Conservation (phyloP, 30 jellyfish, hydroid and myxozoan species). For the Hydra vulgaris region DNA sequence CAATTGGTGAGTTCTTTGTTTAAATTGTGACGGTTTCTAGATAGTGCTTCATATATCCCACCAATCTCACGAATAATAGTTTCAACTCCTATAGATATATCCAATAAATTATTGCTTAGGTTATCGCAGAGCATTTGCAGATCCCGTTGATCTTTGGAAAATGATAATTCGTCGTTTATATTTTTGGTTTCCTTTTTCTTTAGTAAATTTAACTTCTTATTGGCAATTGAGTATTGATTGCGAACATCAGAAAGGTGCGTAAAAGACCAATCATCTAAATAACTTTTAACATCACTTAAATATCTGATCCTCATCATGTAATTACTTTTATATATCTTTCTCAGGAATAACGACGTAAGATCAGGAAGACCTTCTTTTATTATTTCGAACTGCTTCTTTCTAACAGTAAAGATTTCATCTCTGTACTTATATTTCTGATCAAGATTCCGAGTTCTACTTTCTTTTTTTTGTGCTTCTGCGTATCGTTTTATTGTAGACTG, state of each 20-base stretch:
- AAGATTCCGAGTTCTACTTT: not conserved
- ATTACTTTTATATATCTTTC: not conserved
- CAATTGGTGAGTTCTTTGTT: not conserved
- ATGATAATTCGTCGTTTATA: not conserved
- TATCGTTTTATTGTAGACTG: not conserved
- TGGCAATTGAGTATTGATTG: not conserved
- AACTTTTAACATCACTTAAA: not conserved
- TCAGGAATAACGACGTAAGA: not conserved
- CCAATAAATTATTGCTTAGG: not conserved
- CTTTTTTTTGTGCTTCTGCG: not conserved
- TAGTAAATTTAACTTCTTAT: not conserved
- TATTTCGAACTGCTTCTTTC: not conserved
- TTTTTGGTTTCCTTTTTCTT: not conserved
- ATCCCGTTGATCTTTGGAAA: not conserved
- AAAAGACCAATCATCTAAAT: not conserved
- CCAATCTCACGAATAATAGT: not conserved
- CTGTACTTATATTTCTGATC: not conserved
- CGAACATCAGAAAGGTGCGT: not conserved
- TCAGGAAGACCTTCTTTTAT: not conserved
- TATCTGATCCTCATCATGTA: no score
- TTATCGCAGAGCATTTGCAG: not conserved
- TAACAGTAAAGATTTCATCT: not conserved
- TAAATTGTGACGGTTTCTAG: not conserved
- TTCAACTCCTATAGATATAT: not conserved
- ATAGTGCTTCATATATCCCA: not conserved